Base-by-base conservation (phyloP, 2,888 invertebrate species). In the Athetis lepigone region DNA sequence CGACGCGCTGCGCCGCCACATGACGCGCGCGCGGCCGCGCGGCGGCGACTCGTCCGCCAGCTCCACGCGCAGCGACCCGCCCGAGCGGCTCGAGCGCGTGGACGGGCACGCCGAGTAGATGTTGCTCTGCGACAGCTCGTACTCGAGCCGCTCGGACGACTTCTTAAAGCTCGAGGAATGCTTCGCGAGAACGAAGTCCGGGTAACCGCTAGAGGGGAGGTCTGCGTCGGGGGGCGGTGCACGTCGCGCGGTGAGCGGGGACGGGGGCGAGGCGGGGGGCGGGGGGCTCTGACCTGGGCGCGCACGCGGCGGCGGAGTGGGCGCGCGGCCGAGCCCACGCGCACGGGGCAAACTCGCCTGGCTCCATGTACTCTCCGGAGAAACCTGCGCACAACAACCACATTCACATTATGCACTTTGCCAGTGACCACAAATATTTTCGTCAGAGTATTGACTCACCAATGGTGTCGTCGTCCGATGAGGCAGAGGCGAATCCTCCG, bases 1-100 rank as follows among this genome's bases (percentile, higher is more conserved):
- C 85, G 97, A 97, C 82, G 97, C 97, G 88, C 97, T 97, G 86
- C 98, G 97, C 73, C 97, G 96, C 97, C 97, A 97, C 65, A 95
- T 90, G 84, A 55, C 6, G 62, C 79, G 79, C 52, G 64, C 79
- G 95, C 95, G 75, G 92, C 91, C 86, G 65, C 90, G 86, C 80
- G 58, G 39, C 58, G 51, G 72, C 66, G 62, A 69, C 61, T 65
- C 75, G 36, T 45, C 68, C 2, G 8, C 69, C 70, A 85, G 88
- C 77, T 86, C 92, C 67, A 86, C 90, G 60, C 82, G 85, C 75
- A 86, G 86, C 71, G 88, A 90, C 65, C 88, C 92, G 81, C 90
- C 80, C 54, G 94, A 93, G 83, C 90, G 92, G 72, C 90, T 90
- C 62, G 92, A 92, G 77, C 92, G 90, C 72, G 90, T 85, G 71